Conservation (phyloP, 2,113 vertebrate species). For the Catharus bicknelli region DNA sequence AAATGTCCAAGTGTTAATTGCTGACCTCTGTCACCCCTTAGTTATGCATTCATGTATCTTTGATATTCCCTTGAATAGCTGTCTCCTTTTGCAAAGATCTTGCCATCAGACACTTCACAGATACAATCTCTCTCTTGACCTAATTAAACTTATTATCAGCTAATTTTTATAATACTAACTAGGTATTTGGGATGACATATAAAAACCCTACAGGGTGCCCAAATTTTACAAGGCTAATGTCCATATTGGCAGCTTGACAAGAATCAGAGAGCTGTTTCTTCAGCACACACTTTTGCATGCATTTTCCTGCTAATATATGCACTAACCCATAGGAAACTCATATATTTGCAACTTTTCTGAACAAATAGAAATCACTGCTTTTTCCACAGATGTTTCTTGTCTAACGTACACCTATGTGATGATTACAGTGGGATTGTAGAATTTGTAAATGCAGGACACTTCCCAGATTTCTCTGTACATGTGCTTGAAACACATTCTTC, state of each 20-base stretch:
- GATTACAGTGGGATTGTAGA: not conserved
- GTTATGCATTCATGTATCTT: slow-evolving; percentile 41
- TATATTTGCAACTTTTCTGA: not conserved
- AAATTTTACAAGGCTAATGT: slow-evolving; percentile 2
- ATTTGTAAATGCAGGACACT: not conserved
- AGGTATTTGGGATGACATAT: not conserved
- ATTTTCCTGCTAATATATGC: not conserved
- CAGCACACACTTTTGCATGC: not conserved
- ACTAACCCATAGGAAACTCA: not conserved
- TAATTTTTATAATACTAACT: slow-evolving; percentile 21
- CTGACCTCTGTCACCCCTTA: not conserved
- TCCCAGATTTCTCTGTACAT: not conserved
- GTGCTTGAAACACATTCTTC: not conserved
- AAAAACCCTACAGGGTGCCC: slow-evolving; percentile 29
- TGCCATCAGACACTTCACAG: not conserved
- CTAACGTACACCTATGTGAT: not conserved
- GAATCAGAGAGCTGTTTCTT: not conserved
- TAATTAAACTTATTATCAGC: slow-evolving; percentile 31
- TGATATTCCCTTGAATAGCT: not conserved
- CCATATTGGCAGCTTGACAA: slow-evolving; percentile 12
- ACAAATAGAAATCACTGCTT: not conserved
- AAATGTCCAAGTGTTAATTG: slow-evolving; percentile 28
- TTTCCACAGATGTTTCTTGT: not conserved
- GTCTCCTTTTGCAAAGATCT: not conserved
- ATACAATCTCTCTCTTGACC: slow-evolving; percentile 15